Evolutionary conservation across 2,888 invertebrate genomes (phyloP), one percentile per base, ranked within the genome.

Genomic region (Formica aserva): DNA sequence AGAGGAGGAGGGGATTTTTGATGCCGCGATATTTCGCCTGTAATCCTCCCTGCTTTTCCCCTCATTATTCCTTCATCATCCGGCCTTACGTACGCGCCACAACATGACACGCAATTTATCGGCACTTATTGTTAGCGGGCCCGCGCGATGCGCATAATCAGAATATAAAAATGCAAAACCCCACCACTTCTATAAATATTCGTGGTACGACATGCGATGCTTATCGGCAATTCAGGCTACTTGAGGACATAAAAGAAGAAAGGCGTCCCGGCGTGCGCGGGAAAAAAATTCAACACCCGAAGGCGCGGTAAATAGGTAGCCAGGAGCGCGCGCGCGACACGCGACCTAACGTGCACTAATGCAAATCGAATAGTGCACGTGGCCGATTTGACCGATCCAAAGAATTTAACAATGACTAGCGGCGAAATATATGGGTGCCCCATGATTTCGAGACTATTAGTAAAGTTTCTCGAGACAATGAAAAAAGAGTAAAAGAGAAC

Each of bases 341-440:
- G 89, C 89, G 88, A 89, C 80, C 87, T 87, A 77, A 88, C 85
- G 84, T 88, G 88, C 85, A 15, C 63, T 83, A 85, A 89, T 89
- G 89, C 83, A 89, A 88, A 89, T 88, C 87, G 90, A 89, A 87
- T 74, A 60, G 77, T 77, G 86, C 85, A 85, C 82, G 84, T 84
- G 63, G 85, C 77, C 80, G 87, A 89, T 87, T 78, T 86, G 75
- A 62, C 69, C 45, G 60, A 80, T 71, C 41, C 45, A n/a, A 71
- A 9, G n/a, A 55, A 77, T 41, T 67, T 41, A 77, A 67, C 55
- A 38, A 55, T 41, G n/a, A 5, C 0, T 11, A 18, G 18, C n/a
- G n/a, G 9, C 29, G 45, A 65, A 29, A 66, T 67, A 15, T 66
- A 66, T 11, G 13, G 3, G 11, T 29, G 67, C 15, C 35, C 15